phyloP scores from a whole-genome alignment of 2,888 invertebrate species.

The Oscheius sp. region DNA sequence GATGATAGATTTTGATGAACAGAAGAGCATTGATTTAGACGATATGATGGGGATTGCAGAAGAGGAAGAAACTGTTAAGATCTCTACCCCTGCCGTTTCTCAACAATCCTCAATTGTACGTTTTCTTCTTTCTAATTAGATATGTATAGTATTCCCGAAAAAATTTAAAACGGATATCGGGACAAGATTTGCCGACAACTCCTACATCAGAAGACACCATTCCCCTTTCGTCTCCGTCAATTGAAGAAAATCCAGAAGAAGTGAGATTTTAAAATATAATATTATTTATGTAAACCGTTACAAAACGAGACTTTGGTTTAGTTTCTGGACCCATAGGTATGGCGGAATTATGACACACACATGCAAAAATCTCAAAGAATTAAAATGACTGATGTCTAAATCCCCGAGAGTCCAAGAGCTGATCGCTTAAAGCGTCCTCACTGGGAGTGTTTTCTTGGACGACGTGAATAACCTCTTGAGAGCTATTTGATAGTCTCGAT shows the following conservation, averaged over 20 bases:
- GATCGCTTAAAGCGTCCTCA: constrained; percentile 24
- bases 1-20: too few species aligned
- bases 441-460: constrained; percentile 15
- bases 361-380: neutral
- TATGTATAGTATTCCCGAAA: neutral
- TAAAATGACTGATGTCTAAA: too few species aligned
- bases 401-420: too few species aligned
- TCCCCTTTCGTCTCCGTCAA: neutral
- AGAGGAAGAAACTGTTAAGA: neutral
- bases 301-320: neutral
- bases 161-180: neutral
- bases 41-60: neutral
- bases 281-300: too few species aligned
- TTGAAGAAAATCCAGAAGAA: too few species aligned
- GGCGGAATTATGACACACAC: constrained; percentile 8
- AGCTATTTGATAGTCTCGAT: constrained; percentile 70
- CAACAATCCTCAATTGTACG: neutral
- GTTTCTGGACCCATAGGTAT: constrained; percentile 24
- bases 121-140: neutral
- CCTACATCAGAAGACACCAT: neutral
- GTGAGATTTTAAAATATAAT: too few species aligned
- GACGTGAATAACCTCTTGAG: constrained; percentile 65
- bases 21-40: too few species aligned
- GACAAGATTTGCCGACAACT: constrained; percentile 16
- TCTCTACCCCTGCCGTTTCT: neutral